A percentile compares a stretch with the other conserved stretches of the same genome.
Evolutionary conservation across 2,888 invertebrate genomes (phyloP).

Genomic region (Clanis bilineata): DNA sequence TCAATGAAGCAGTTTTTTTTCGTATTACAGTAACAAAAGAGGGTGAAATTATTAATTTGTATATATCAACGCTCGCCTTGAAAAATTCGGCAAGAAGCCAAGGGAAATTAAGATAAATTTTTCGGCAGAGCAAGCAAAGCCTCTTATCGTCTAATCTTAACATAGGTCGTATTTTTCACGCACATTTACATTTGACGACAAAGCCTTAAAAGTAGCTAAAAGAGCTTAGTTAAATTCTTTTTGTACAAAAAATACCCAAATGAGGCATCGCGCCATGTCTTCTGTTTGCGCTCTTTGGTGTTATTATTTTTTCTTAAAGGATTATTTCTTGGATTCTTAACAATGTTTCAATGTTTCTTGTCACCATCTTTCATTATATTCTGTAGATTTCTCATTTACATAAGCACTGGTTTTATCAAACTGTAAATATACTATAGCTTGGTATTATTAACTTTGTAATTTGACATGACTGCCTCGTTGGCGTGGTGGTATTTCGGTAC

Average conservation of each 20-base stretch:
- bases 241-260: background rate
- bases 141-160: slow-evolving; percentile 19
- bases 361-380: too few relatives aligned
- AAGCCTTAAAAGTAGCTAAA: slow-evolving; percentile 11
- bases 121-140: slow-evolving; percentile 6
- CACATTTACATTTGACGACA: slow-evolving; percentile 20
- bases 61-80: background rate
- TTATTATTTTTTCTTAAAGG: background rate
- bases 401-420: too few relatives aligned
- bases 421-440: too few relatives aligned
- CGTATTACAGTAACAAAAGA: too few relatives aligned
- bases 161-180: slow-evolving; percentile 19
- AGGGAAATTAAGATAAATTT: slow-evolving; percentile 20
- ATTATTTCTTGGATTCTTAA: background rate
- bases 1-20: background rate
- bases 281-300: background rate
- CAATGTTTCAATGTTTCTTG: too few relatives aligned
- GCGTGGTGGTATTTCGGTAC: too few relatives aligned
- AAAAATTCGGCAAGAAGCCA: slow-evolving; percentile 7
- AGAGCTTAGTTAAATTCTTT: slow-evolving; percentile 7
- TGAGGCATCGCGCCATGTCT: background rate
- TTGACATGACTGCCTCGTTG: too few relatives aligned
- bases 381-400: too few relatives aligned
- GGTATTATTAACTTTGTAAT: too few relatives aligned
- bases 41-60: background rate